Evolutionary conservation across 2,888 invertebrate genomes (phyloP), one percentile per base, ranked within the genome.

Genomic region (Drosophila pseudotakahashii): DNA sequence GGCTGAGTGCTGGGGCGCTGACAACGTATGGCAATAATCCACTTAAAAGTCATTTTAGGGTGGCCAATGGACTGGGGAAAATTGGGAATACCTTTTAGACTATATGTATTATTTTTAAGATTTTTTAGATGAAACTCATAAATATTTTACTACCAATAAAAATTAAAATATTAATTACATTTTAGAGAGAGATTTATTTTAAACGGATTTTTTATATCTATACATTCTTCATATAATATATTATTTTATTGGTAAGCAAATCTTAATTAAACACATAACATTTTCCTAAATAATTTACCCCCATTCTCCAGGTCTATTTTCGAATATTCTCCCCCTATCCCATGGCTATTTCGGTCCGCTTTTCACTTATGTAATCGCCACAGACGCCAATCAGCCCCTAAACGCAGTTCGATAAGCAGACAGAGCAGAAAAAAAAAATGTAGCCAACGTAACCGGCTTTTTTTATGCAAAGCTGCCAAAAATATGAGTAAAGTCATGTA

Each of bases 391-490:
- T 76, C 82, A 88, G 88, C 82, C 82, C 85, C 85, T 85, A 88
- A 81, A 66, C 62, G 48, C 47, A 34, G 62, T 63, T 63, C 62
- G 62, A 63, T 63, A 62, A 63, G 62, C 47, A 16, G 26, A 34
- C 41, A 16, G 16, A 47, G 63, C 16, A 37, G 48, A 11, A 44
- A 59, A 44, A 44, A 19, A 19, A 61, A 16, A 55, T 37, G 48
- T 62, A 14, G n/a, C 60, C 64, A 75, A 58, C 42, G 52, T 87
- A 88, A 82, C 82, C 82, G 82, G 82, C 88, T 82, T 88, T 84
- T 78, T 66, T 66, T 82, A 82, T 82, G 88, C 82, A 82, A 82
- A 82, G 73, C 88, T 79, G 75, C 75, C 81, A 75, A 84, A 84
- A 81, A 68, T 66, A 63, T 73, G 74, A 55, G 44, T 53, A 50